Evolutionary conservation across 2,797 vertebrate species (phyloP), one percentile per base, ranked within the genome.

Genomic region (Petrocephalus sullivani): DNA sequence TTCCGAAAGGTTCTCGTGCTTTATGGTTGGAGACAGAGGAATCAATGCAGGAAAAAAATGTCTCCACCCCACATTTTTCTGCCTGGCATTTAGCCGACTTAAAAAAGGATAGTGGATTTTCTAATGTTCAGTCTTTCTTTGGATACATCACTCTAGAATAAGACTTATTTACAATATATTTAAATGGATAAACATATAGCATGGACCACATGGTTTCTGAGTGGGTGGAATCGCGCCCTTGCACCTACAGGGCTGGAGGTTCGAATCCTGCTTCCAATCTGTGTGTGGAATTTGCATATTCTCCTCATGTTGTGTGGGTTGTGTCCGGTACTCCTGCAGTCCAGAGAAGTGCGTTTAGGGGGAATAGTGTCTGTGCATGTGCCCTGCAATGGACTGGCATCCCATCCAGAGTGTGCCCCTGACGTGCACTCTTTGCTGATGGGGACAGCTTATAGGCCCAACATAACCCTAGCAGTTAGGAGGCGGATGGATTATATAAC

Each of bases 1-100:
- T 82, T 83, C 56, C 84, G 23, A 86, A 83, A 33, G 41, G 58
- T 82, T 90, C 87, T 87, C 41, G 6, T 56, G 87, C 82, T 87
- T 71, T 78, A 71, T 56, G 58, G 49, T 54, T 81, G 83, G 54
- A 86, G n/a, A 82, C 87, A n/a, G 21, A 78, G 56, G 57, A 88
- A 90, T 88, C 83, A 67, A 89, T 87, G 51, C 33, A 60, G 46
- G 86, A 19, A 54, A 89, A n/a, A 88, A 83, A 71, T 49, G 78
- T 82, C 41, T 8, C 37, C 75, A 75, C n/a, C 49, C n/a, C 19
- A 84, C 28, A 83, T 83, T 37, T 86, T 86, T 60, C 54, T 46
- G 16, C 56, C 33, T 86, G 84, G 84, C 84, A 86, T 57, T 41
- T 86, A 41, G 19, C 41, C 10, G 23, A 28, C 54, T 37, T 58